Evolutionary conservation across 2,113 vertebrate species (phyloP).

Genomic region (Thymallus thymallus): DNA sequence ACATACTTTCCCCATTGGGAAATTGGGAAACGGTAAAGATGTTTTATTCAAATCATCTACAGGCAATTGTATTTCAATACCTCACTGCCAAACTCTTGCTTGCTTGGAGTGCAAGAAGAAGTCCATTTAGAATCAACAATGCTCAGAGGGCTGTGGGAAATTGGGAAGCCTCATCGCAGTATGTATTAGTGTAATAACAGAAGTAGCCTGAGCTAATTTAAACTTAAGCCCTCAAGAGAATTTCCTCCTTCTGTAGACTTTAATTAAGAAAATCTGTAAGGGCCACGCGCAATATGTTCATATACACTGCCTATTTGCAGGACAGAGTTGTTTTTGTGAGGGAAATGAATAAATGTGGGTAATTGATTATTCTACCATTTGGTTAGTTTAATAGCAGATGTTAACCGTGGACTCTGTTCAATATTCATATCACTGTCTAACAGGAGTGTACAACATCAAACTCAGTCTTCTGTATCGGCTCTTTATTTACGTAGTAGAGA

Average conservation of each 20-base stretch:
- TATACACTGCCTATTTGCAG: slow-evolving; percentile 18
- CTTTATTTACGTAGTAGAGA: neutral
- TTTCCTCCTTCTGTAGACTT: slow-evolving; percentile 37
- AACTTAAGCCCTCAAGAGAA: slow-evolving; percentile 34
- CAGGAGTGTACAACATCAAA: slow-evolving; percentile 7
- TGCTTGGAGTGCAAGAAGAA: slow-evolving; percentile 14
- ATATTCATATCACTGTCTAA: too few relatives aligned
- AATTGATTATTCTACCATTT: slow-evolving; percentile 7
- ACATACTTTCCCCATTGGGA: slow-evolving; percentile 38
- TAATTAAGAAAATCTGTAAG: slow-evolving; percentile 59
- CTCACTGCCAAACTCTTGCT: slow-evolving; percentile 30
- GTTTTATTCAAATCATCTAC: slow-evolving; percentile 48
- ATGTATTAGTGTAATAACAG: slow-evolving; percentile 36
- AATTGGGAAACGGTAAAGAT: slow-evolving; percentile 33
- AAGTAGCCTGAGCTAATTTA: slow-evolving; percentile 46
- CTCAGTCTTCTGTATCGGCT: too few relatives aligned
- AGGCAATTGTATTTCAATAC: slow-evolving; percentile 40
- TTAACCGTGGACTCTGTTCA: neutral
- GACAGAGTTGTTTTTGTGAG: slow-evolving; percentile 4
- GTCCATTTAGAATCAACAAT: too few relatives aligned
- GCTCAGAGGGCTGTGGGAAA: slow-evolving; percentile 9
- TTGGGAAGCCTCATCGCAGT: slow-evolving; percentile 32
- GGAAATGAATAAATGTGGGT: slow-evolving; percentile 21
- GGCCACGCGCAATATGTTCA: slow-evolving; percentile 6
- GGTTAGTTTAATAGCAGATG: neutral